These are phyloP conservation scores for Oedothorax gibbosus DNA, from an alignment of 1,140 invertebrate genomes.

Conservation along the genomic window DNA sequence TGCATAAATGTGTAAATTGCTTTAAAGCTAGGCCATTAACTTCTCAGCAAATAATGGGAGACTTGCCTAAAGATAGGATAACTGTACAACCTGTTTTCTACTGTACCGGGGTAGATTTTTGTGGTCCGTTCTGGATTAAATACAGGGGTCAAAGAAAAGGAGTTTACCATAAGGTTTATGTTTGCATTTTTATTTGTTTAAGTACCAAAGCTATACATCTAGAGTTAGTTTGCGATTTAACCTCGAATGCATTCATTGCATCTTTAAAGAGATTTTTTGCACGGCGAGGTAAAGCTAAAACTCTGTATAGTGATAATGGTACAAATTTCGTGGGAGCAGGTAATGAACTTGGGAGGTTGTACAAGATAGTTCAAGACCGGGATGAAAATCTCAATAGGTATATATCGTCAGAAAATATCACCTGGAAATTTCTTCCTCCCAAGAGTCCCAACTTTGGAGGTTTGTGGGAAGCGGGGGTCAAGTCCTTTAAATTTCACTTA, in stretches of 20 bases:
- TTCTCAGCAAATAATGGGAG: background rate
- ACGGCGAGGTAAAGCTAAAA: background rate
- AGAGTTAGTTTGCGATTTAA: background rate
- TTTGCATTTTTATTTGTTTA: background rate
- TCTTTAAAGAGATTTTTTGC: background rate
- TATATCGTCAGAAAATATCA: background rate
- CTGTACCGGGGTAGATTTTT: background rate
- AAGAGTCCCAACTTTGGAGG: constrained; percentile 66
- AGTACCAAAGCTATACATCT: background rate
- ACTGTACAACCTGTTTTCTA: background rate
- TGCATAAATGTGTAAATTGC: constrained; percentile 4
- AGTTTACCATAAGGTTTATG: background rate
- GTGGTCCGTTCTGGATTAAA: background rate
- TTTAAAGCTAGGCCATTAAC: background rate
- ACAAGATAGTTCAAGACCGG: background rate
- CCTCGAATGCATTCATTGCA: background rate
- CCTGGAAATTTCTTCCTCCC: constrained; percentile 68
- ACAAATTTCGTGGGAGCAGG: background rate
- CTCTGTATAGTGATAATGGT: background rate
- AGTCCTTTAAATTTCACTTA: constrained; percentile 63
- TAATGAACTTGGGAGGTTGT: background rate
- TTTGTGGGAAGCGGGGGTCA: constrained; percentile 56
- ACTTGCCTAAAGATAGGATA: background rate
- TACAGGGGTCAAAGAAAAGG: background rate
- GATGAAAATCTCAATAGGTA: background rate